These are phyloP conservation scores for Drosophila athabasca DNA, from an alignment of 1,140 invertebrate genomes.

Conservation along the genomic window DNA sequence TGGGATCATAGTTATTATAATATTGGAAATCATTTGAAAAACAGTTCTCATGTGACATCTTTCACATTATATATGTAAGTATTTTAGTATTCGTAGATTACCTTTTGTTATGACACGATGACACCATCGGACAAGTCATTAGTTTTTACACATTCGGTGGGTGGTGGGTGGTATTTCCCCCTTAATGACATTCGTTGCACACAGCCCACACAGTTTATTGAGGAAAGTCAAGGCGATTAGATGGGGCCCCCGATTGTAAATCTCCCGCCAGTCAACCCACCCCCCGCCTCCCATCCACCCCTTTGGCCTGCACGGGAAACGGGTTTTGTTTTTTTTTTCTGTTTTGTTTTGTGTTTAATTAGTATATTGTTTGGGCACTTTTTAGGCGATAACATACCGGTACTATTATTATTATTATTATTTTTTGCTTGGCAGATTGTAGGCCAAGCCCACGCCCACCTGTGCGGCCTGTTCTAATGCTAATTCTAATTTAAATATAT, in stretches of 20 bases:
- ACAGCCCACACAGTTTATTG: slow-evolving; percentile 8
- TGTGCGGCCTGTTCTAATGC: too few relatives aligned
- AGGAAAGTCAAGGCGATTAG: slow-evolving; percentile 18
- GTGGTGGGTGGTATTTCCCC: neutral
- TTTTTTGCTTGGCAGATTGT: neutral
- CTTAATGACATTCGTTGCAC: neutral
- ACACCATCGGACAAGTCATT: too few relatives aligned
- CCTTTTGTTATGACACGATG: too few relatives aligned
- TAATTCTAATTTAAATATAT: neutral
- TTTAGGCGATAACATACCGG: neutral
- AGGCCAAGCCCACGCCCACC: too few relatives aligned
- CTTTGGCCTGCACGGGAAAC: neutral
- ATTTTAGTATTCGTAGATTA: too few relatives aligned
- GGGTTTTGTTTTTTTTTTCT: slow-evolving; percentile 3
- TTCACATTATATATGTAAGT: too few relatives aligned
- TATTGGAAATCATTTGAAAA: too few relatives aligned
- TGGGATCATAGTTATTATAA: too few relatives aligned
- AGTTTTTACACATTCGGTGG: too few relatives aligned
- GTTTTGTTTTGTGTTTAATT: too few relatives aligned
- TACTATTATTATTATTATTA: slow-evolving; percentile 5
- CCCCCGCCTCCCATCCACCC: neutral
- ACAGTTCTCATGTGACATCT: too few relatives aligned
- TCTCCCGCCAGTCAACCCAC: neutral
- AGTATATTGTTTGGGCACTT: neutral
- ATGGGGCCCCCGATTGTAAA: slow-evolving; percentile 10